These are phyloP conservation scores for Morone saxatilis DNA, from an alignment of 2,113 vertebrate genomes.

Conservation along the genomic window DNA sequence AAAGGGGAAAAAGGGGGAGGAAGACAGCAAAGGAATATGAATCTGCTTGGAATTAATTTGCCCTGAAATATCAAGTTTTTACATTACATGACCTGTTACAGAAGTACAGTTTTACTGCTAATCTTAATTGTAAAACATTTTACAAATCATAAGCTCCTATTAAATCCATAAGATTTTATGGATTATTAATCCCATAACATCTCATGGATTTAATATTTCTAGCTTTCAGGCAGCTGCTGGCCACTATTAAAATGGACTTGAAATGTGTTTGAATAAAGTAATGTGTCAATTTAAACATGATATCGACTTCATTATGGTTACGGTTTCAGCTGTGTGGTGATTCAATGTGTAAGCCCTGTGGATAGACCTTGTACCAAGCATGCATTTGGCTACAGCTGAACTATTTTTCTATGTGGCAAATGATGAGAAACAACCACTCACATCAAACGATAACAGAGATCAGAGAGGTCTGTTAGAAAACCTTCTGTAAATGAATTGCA, in stretches of 20 bases:
- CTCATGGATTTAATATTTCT: background rate
- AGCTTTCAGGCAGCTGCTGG: background rate
- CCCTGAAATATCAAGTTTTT: background rate
- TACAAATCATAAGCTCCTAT: too few relatives aligned
- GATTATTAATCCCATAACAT: background rate
- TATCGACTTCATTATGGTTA: background rate
- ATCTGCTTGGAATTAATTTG: background rate
- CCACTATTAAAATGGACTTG: background rate
- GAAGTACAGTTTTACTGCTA: background rate
- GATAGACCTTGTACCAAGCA: background rate
- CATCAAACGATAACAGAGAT: background rate
- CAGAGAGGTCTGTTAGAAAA: background rate
- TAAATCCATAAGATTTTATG: too few relatives aligned
- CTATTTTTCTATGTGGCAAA: background rate
- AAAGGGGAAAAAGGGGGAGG: too few relatives aligned
- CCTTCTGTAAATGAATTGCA: background rate
- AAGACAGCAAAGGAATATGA: too few relatives aligned
- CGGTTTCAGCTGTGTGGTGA: background rate
- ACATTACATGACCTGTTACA: background rate
- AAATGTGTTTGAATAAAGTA: background rate
- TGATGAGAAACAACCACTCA: background rate
- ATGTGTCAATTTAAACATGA: background rate
- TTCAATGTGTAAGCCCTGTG: background rate
- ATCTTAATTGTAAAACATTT: background rate
- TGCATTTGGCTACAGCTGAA: background rate